Conservation (phyloP, 2,797 vertebrate genomes). For the Cynodonichthys magdalenae region DNA sequence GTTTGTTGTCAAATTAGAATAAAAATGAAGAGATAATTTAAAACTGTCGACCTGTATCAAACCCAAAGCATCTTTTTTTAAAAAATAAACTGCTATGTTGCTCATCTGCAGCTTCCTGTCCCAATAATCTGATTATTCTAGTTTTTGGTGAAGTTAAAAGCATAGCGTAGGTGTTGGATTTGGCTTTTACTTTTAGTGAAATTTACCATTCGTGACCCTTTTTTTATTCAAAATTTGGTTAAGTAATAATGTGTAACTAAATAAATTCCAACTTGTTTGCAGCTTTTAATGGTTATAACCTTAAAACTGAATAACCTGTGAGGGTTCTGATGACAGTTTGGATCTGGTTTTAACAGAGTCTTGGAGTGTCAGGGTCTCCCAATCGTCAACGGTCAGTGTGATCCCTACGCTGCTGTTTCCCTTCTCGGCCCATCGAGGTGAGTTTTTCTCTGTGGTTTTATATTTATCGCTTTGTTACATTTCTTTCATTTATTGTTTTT, state of each 20-base stretch:
- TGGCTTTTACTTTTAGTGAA: slow-evolving; percentile 16
- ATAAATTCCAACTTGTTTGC: neutral
- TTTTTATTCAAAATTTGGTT: slow-evolving; percentile 20
- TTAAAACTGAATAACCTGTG: neutral
- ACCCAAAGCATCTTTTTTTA: no score
- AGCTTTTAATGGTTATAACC: neutral
- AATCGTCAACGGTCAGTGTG: slow-evolving; percentile 98
- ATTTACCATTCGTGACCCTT: slow-evolving; percentile 7
- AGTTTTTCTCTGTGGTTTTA: slow-evolving; percentile 2
- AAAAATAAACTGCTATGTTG: neutral
- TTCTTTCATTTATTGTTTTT: neutral
- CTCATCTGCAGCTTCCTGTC: neutral
- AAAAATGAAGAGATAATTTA: no score
- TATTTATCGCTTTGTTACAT: neutral
- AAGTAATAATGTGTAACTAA: slow-evolving; percentile 20
- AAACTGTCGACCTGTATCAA: no score
- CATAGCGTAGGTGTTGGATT: slow-evolving; percentile 1
- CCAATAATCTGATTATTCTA: slow-evolving; percentile 14
- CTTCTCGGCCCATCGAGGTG: slow-evolving; percentile 93
- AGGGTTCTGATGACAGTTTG: slow-evolving; percentile 21
- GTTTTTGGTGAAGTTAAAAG: slow-evolving; percentile 24
- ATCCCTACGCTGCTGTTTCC: slow-evolving; percentile 95
- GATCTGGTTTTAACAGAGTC: slow-evolving; percentile 79
- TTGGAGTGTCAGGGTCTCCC: slow-evolving; percentile 96
- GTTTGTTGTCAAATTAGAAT: no score